Evolutionary conservation across 1,140 invertebrate genomes (phyloP).

Genomic region (Microvelia longipes): DNA sequence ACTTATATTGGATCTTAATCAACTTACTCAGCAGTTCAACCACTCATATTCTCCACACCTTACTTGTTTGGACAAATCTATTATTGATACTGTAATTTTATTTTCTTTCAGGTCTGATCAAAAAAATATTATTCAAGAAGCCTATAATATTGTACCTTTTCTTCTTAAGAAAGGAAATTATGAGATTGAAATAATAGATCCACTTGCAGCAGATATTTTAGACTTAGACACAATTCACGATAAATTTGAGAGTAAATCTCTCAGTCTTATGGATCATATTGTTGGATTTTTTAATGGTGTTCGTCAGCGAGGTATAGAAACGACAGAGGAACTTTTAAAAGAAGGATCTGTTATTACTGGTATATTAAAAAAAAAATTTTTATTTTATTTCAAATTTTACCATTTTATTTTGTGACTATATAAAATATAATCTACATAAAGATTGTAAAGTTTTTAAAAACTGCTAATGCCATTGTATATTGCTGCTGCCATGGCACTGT

Average conservation of each 20-base stretch:
- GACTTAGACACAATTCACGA: constrained; percentile 62
- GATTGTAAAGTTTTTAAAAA: too few species aligned
- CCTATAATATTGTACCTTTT: constrained; percentile 58
- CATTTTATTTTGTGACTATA: too few species aligned
- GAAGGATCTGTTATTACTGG: constrained; percentile 58
- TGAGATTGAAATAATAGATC: constrained; percentile 52
- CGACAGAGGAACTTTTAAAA: constrained; percentile 59
- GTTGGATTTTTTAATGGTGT: constrained; percentile 42
- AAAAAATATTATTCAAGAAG: constrained; percentile 51
- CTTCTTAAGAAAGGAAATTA: constrained; percentile 42
- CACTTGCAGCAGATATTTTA: constrained; percentile 52
- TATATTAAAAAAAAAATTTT: constrained; percentile 31
- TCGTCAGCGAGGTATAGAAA: constrained; percentile 55
- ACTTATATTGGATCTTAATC: too few species aligned
- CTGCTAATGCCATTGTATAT: too few species aligned
- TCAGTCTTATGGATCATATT: constrained; percentile 55
- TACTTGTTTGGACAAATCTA: too few species aligned
- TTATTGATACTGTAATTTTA: constrained; percentile 10
- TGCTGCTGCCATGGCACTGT: too few species aligned
- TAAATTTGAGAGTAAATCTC: constrained; percentile 52
- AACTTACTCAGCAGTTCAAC: too few species aligned
- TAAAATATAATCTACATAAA: too few species aligned
- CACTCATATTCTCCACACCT: too few species aligned
- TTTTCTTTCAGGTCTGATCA: constrained; percentile 42
- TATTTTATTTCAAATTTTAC: too few species aligned